phyloP scores from a whole-genome alignment of 2,888 invertebrate genomes.

The Agriotes lineatus region DNA sequence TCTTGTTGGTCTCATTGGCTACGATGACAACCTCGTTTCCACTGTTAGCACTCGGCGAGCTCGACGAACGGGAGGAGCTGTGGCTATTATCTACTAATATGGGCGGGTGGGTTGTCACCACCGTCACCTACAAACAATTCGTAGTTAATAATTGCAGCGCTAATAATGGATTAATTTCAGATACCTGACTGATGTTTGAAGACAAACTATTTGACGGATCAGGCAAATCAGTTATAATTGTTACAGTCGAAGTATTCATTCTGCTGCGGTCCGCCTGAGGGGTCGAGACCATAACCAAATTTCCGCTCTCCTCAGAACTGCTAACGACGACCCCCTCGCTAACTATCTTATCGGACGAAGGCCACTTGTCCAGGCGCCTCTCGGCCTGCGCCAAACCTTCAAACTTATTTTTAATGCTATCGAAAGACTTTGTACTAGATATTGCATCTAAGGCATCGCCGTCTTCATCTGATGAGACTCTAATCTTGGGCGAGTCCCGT shows the following conservation, averaged over 20 bases:
- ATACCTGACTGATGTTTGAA: constrained; percentile 79
- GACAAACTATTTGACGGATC: constrained; percentile 81
- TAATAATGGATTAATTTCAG: constrained; percentile 64
- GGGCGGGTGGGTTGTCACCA: constrained; percentile 88
- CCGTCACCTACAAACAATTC: constrained; percentile 73
- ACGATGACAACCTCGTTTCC: constrained; percentile 82
- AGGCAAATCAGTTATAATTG: constrained; percentile 69
- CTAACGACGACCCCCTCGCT: constrained; percentile 56
- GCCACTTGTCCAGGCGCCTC: constrained; percentile 3
- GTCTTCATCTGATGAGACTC: not conserved
- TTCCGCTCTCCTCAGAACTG: constrained; percentile 55
- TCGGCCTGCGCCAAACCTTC: constrained; percentile 16
- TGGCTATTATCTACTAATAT: constrained; percentile 76
- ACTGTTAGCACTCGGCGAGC: constrained; percentile 66
- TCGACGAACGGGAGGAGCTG: constrained; percentile 67
- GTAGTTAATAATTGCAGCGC: constrained; percentile 53
- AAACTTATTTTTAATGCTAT: constrained; percentile 29
- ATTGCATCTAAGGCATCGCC: constrained; percentile 27
- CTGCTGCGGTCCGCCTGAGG: constrained; percentile 60
- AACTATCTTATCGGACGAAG: constrained; percentile 43
- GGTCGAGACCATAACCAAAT: constrained; percentile 60
- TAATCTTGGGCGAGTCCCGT: constrained; percentile 5
- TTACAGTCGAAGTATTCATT: constrained; percentile 68
- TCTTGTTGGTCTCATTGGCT: constrained; percentile 81
- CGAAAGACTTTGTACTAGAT: constrained; percentile 24